Evolutionary conservation across 2,797 vertebrate species (phyloP).

Genomic region (Steatocranus sp.): DNA sequence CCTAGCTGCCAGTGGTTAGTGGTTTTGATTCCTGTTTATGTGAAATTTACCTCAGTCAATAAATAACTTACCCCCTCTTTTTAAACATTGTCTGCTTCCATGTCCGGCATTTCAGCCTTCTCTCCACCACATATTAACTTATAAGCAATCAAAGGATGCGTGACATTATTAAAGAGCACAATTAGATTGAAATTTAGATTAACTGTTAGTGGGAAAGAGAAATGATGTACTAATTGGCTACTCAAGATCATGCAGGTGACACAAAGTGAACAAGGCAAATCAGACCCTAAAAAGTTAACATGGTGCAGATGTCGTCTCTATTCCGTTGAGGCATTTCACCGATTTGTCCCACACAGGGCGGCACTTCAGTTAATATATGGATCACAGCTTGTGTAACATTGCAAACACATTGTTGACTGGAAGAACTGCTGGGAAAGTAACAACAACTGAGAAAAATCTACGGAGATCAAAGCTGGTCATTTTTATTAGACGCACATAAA

Average conservation of each 20-base stretch:
- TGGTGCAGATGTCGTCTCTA: not conserved
- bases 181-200: not conserved
- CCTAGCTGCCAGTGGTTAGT: not conserved
- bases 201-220: not conserved
- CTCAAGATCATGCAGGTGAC: not conserved
- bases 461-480: not conserved
- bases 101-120: not conserved
- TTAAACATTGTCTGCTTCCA: not conserved
- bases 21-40: not conserved
- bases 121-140: not conserved
- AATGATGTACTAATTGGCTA: not conserved
- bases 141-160: not conserved
- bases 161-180: not conserved
- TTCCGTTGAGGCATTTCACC: not conserved
- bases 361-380: not conserved
- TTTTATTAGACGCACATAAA: not conserved
- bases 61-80: not conserved
- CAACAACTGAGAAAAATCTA: not conserved
- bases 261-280: not conserved
- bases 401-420: not conserved
- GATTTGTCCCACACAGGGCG: not conserved
- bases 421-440: not conserved
- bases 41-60: not conserved
- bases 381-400: not conserved
- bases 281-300: not conserved